A percentile compares a stretch with the other conserved stretches of the same genome.
phyloP scores from a whole-genome alignment of 2,888 invertebrate genomes.

The Lycia hirtaria region DNA sequence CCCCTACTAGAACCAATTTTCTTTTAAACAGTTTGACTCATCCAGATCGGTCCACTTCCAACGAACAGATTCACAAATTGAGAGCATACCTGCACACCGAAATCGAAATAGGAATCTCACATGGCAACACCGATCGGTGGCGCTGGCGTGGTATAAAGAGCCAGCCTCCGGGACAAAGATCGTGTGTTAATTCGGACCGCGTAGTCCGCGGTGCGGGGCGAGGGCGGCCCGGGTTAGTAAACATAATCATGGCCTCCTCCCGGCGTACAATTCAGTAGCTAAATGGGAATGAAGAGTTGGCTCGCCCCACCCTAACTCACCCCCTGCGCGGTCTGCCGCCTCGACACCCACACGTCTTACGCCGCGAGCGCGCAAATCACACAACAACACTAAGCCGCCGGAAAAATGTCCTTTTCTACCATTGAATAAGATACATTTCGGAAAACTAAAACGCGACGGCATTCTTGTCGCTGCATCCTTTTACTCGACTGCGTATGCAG shows the following conservation, averaged over 20 bases:
- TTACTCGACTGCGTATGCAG: no score
- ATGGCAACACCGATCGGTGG: conserved; percentile 55
- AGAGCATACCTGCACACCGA: conserved; percentile 40
- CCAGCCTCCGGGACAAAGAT: conserved; percentile 72
- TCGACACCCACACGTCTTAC: conserved; percentile 72
- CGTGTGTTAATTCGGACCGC: conserved; percentile 80
- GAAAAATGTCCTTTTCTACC: conserved; percentile 2
- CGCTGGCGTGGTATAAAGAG: conserved; percentile 51
- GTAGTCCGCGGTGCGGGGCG: conserved; percentile 68
- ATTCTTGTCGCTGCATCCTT: no score
- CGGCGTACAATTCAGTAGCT: conserved; percentile 81
- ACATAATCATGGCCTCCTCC: conserved; percentile 81
- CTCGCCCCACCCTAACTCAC: conserved; percentile 61
- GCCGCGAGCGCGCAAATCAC: conserved; percentile 61
- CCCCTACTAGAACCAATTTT: neutral
- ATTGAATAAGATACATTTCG: no score
- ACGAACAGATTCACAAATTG: conserved; percentile 36
- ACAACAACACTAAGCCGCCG: conserved; percentile 40
- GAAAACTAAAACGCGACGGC: no score
- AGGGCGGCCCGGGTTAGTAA: conserved; percentile 76
- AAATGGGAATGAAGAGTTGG: conserved; percentile 81
- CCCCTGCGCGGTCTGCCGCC: conserved; percentile 63
- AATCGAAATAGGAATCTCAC: conserved; percentile 49
- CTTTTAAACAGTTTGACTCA: neutral
- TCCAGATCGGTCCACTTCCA: conserved; percentile 34